Percentiles rank a stretch among this genome's conserved stretches.
Conservation (phyloP, 2,888 invertebrate species). For the Isotomurus palustris region DNA sequence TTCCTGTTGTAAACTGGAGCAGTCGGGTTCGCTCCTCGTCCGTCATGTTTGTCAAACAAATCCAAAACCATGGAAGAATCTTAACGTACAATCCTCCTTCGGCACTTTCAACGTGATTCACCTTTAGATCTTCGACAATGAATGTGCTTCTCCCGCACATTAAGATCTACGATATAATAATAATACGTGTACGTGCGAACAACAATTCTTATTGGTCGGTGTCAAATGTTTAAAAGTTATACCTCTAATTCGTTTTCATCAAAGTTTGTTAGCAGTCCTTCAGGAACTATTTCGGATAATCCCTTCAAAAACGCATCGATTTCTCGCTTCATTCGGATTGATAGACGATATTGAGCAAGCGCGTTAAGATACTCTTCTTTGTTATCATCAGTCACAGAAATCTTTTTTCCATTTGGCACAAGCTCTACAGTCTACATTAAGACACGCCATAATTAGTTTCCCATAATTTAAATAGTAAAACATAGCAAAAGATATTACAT, state of each 20-base stretch:
- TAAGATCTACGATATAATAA: conserved; percentile 49
- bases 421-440: conserved; percentile 52
- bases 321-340: conserved; percentile 50
- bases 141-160: conserved; percentile 55
- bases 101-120: conserved; percentile 49
- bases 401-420: conserved; percentile 50
- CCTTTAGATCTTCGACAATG: conserved; percentile 52
- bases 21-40: conserved; percentile 53
- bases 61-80: conserved; percentile 52
- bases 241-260: conserved; percentile 55
- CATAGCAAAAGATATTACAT: conserved; percentile 5
- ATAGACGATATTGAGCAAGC: conserved; percentile 50
- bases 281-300: conserved; percentile 50
- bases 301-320: conserved; percentile 53
- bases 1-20: conserved; percentile 53
- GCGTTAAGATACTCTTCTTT: conserved; percentile 52
- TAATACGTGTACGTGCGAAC: too few relatives aligned
- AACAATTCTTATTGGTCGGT: too few relatives aligned
- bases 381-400: conserved; percentile 52
- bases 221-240: conserved; percentile 12
- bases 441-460: background rate
- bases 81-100: conserved; percentile 23
- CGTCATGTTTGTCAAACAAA: conserved; percentile 52
- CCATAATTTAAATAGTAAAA: conserved; percentile 1
- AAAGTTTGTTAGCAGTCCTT: conserved; percentile 53